Evolutionary conservation across 2,113 vertebrate species (phyloP).

Genomic region (Hippocampus comes): DNA sequence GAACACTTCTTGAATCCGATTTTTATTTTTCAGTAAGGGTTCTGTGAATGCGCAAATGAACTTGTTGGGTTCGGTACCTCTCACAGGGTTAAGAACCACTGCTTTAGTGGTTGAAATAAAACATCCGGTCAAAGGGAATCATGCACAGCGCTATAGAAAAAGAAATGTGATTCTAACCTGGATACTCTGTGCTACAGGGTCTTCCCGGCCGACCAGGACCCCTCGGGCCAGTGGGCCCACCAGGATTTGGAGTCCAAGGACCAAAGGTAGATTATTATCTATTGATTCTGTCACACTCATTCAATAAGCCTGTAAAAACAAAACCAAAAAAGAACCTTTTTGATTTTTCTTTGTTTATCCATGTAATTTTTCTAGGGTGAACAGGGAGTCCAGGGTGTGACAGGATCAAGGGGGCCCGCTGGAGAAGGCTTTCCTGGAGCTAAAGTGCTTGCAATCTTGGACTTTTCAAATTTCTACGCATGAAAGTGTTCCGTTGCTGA

Average conservation of each 20-base stretch:
- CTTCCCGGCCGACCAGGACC: conserved; percentile 75
- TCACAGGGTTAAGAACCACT: no score
- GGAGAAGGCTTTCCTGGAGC: conserved; percentile 83
- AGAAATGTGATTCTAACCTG: neutral
- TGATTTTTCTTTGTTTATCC: neutral
- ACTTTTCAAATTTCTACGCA: neutral
- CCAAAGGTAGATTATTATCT: conserved; percentile 73
- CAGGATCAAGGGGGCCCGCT: conserved; percentile 78
- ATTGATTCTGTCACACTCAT: neutral
- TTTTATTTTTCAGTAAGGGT: no score
- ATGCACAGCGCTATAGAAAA: neutral
- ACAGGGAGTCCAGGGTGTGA: conserved; percentile 79
- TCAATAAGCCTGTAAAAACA: neutral
- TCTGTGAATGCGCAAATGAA: no score
- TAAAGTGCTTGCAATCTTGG: conserved; percentile 69
- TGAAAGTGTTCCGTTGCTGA: neutral
- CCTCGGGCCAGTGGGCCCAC: conserved; percentile 76
- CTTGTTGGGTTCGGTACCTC: no score
- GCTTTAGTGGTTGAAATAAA: neutral
- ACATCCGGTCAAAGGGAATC: neutral
- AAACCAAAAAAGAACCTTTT: neutral
- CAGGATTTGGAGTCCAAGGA: conserved; percentile 83
- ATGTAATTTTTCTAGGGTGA: conserved; percentile 73
- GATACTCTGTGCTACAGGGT: conserved; percentile 66
- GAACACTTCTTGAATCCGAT: no score